A percentile compares a stretch with the other conserved stretches of the same genome.
phyloP scores from a whole-genome alignment of 2,113 vertebrate genomes.

The Lamprologus ornatipinnis region DNA sequence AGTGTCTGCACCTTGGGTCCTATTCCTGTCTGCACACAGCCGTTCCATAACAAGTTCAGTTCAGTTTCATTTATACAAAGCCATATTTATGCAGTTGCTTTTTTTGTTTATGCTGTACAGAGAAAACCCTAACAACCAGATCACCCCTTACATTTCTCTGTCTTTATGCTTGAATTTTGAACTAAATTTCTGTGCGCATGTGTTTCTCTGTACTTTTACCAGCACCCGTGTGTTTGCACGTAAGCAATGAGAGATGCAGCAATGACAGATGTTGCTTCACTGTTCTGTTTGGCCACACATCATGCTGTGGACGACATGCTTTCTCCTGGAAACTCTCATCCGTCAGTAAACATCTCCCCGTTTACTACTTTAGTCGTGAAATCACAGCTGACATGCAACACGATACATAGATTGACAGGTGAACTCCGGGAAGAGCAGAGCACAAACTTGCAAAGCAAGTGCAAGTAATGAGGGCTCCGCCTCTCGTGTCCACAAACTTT shows the following conservation, averaged over 20 bases:
- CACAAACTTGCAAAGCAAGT: not conserved
- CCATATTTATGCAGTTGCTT: not conserved
- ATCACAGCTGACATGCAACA: not conserved
- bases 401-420: not conserved
- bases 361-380: not conserved
- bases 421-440: not conserved
- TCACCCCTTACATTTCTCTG: not conserved
- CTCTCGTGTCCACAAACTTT: not conserved
- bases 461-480: not conserved
- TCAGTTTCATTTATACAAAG: not conserved
- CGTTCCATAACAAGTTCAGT: not conserved
- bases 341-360: accelerated
- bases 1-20: accelerated
- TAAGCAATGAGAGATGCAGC: not conserved
- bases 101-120: not conserved
- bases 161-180: not conserved
- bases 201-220: not conserved
- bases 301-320: not conserved
- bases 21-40: no score
- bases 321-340: not conserved
- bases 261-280: accelerated
- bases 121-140: accelerated
- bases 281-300: not conserved
- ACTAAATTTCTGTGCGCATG: not conserved
- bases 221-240: accelerated